Percentiles rank a stretch among this genome's conserved stretches.
These are phyloP conservation scores for Coenonympha arcania DNA, from an alignment of 2,888 invertebrate species.

Conservation along the genomic window DNA sequence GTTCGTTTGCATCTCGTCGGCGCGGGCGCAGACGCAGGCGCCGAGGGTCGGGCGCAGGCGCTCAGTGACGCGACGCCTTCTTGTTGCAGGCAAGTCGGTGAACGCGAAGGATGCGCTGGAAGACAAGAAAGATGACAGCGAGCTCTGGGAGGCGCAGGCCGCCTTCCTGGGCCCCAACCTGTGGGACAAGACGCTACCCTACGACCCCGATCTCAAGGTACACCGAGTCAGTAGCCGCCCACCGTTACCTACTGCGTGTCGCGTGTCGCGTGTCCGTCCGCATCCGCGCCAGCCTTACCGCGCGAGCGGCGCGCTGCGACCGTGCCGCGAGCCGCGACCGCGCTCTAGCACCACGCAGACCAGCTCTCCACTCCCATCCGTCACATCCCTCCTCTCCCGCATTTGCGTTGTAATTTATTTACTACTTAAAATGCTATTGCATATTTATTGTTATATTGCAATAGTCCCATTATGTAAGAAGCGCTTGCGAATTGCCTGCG, in stretches of 20 bases:
- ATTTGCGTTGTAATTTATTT: constrained; percentile 15
- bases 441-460: background rate
- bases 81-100: constrained; percentile 78
- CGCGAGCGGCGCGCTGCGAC: too few species aligned
- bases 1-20: background rate
- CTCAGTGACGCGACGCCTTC: constrained; percentile 52
- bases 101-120: constrained; percentile 76
- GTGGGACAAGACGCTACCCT: constrained; percentile 95
- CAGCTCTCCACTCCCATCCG: constrained; percentile 30
- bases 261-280: constrained; percentile 49
- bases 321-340: too few species aligned
- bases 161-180: constrained; percentile 96
- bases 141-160: constrained; percentile 94
- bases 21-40: constrained; percentile 10
- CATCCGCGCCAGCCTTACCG: constrained; percentile 45
- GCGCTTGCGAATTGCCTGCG: constrained; percentile 17
- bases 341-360: constrained; percentile 61
- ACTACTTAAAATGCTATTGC: background rate
- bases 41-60: constrained; percentile 30
- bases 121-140: constrained; percentile 86
- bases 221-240: constrained; percentile 76
- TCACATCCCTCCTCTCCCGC: constrained; percentile 4
- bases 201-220: constrained; percentile 97
- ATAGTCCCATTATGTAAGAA: background rate
- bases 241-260: constrained; percentile 64